These are phyloP conservation scores for Heliconius erato DNA, from an alignment of 2,888 invertebrate genomes.

Conservation along the genomic window DNA sequence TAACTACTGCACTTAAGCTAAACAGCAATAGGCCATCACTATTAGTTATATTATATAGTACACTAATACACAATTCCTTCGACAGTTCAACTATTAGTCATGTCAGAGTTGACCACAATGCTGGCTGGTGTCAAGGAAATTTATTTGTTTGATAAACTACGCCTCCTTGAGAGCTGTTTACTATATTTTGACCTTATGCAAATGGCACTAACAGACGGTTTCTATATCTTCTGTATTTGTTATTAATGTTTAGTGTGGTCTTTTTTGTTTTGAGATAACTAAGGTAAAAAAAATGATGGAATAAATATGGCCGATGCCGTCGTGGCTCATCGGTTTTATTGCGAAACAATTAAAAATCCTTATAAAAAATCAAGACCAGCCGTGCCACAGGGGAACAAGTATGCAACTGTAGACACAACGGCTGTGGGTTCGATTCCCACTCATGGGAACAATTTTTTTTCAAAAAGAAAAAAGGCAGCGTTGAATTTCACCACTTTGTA, in stretches of 20 bases:
- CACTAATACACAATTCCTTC: constrained; percentile 26
- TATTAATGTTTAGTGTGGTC: neutral
- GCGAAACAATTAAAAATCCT: too few species aligned
- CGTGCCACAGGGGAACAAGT: neutral
- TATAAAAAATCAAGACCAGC: neutral
- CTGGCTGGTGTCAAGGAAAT: constrained; percentile 43
- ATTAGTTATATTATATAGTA: constrained; percentile 5
- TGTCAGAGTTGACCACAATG: constrained; percentile 40
- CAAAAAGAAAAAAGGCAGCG: neutral
- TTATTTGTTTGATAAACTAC: constrained; percentile 44
- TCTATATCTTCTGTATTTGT: neutral
- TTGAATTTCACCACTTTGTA: neutral
- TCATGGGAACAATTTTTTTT: neutral
- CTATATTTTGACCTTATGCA: constrained; percentile 20
- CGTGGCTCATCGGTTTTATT: neutral
- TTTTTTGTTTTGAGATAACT: neutral
- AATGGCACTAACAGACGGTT: constrained; percentile 9
- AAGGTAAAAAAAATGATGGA: neutral
- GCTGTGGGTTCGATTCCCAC: neutral
- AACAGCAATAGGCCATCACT: neutral
- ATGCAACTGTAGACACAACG: too few species aligned
- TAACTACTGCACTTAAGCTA: too few species aligned
- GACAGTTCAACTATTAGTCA: constrained; percentile 43
- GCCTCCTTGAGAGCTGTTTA: neutral
- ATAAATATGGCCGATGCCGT: neutral